phyloP scores from a whole-genome alignment of 2,888 invertebrate species.

The Dioctria rufipes region DNA sequence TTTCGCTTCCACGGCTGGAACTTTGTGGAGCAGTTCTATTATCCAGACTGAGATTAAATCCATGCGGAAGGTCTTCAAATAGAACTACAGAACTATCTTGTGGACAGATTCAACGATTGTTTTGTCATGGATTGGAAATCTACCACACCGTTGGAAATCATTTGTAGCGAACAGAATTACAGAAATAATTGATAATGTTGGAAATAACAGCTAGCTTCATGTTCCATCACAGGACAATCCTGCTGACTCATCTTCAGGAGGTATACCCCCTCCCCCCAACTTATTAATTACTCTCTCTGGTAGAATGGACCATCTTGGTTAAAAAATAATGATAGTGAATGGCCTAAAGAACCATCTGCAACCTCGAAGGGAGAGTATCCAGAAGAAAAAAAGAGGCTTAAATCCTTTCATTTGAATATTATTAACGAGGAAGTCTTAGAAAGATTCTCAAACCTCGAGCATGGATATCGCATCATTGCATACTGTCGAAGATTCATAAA shows the following conservation, averaged over 20 bases:
- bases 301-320: background rate
- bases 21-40: conserved; percentile 4
- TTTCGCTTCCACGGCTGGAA: conserved; percentile 17
- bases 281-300: background rate
- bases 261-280: background rate
- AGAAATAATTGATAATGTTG: conserved; percentile 58
- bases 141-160: conserved; percentile 55
- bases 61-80: background rate
- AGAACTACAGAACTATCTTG: conserved; percentile 11
- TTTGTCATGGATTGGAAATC: conserved; percentile 57
- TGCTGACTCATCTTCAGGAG: conserved; percentile 13
- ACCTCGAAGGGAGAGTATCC: background rate
- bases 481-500: conserved; percentile 1
- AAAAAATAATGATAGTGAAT: background rate
- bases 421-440: background rate
- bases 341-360: conserved; percentile 5
- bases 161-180: conserved; percentile 64
- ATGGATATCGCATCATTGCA: conserved; percentile 9
- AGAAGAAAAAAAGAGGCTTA: conserved; percentile 2
- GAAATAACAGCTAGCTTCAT: background rate
- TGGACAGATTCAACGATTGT: conserved; percentile 61
- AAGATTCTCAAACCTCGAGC: conserved; percentile 8
- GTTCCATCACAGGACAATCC: conserved; percentile 16
- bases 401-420: background rate
- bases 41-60: background rate